Conservation (phyloP, 1,140 invertebrate genomes). For the Neelides sp. region DNA sequence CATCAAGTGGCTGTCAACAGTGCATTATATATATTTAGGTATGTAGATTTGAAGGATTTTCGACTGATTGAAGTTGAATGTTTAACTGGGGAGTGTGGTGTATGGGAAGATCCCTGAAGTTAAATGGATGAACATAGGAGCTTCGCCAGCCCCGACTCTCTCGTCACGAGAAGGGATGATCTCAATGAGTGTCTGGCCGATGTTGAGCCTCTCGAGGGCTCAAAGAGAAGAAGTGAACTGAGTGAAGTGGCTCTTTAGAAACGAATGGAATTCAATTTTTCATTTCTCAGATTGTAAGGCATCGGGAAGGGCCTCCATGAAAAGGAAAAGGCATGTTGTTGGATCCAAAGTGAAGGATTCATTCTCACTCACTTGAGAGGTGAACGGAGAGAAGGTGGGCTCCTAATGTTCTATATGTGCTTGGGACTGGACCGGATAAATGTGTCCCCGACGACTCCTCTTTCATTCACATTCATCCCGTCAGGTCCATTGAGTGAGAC, state of each 20-base stretch:
- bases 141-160: too few relatives aligned
- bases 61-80: too few relatives aligned
- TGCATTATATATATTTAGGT: too few relatives aligned
- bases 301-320: not conserved
- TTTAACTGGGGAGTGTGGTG: too few relatives aligned
- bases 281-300: constrained; percentile 2
- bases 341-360: too few relatives aligned
- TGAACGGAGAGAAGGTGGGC: not conserved
- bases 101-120: too few relatives aligned
- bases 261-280: constrained; percentile 22
- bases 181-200: not conserved
- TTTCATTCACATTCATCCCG: constrained; percentile 16
- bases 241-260: constrained; percentile 22
- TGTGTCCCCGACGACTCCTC: not conserved
- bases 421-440: not conserved
- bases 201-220: not conserved
- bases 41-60: too few relatives aligned
- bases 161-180: too few relatives aligned
- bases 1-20: too few relatives aligned
- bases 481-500: too few relatives aligned
- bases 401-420: constrained; percentile 1
- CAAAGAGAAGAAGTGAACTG: not conserved
- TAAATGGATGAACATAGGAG: too few relatives aligned
- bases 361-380: not conserved
- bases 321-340: too few relatives aligned